Evolutionary conservation across 2,797 vertebrate genomes (phyloP), one percentile per base, ranked within the genome.

Genomic region (Xenops minutus): DNA sequence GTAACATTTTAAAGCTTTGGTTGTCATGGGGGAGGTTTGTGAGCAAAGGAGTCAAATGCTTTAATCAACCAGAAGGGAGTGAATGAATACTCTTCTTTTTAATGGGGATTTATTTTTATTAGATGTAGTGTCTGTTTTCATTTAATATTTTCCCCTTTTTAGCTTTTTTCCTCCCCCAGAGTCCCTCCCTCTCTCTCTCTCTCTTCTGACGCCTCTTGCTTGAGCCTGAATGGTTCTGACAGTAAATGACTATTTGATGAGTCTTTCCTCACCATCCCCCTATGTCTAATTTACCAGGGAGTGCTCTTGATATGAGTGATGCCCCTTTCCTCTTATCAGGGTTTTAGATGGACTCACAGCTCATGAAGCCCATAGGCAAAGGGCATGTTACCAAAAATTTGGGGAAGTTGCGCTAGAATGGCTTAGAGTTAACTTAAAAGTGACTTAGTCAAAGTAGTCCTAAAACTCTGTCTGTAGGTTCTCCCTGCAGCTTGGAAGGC

Each of bases 211-310:
- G 34, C 74, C 24, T 82, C n/a, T 67, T 26, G 8, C 64, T 71
- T 92, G 67, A 85, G 61, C 67, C 34, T 86, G 55, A 84, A 86
- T 64, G 21, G 10, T 52, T 91, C 17, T 89, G 52, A 48, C 48
- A 81, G 43, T 69, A 85, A 73, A 72, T 54, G 85, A 41, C 76
- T 82, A 62, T 94, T 96, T 91, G 85, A 85, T 83, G 82, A 76
- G 59, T 54, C 61, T 78, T 72, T 83, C 37, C 34, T 61, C 49
- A 29, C 71, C 64, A 56, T 67, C 52, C 76, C 54, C 89, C 63
- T 66, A 6, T 1, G 2, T 66, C 72, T 77, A 27, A 82, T 93
- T 85, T 80, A 13, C 26, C 54, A 62, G 62, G 46, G 56, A 85
- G 72, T 14, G 32, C 78, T 83, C 49, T 51, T 74, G 78, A 68